Evolutionary conservation across 2,888 invertebrate genomes (phyloP).

Genomic region (Atrina japonica): DNA sequence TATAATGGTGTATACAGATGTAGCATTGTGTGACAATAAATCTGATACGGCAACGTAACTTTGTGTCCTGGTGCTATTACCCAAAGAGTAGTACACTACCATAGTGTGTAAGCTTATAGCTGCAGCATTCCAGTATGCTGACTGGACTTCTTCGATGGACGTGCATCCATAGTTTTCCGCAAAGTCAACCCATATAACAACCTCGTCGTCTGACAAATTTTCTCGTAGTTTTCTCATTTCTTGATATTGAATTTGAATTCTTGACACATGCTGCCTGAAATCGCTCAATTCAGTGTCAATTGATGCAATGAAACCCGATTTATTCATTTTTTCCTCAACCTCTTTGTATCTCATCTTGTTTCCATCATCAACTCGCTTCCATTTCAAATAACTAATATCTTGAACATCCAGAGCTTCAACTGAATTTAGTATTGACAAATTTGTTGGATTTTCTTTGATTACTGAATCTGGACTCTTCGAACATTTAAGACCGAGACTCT

Average conservation of each 20-base stretch:
- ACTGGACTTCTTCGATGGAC: too few relatives aligned
- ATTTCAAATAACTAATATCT: conserved; percentile 9
- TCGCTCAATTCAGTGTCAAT: conserved; percentile 6
- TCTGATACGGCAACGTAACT: conserved; percentile 25
- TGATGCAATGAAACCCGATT: conserved; percentile 11
- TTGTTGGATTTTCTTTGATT: conserved; percentile 7
- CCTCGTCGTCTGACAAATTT: conserved; percentile 32
- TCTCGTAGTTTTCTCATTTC: conserved; percentile 34
- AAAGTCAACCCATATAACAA: conserved; percentile 50
- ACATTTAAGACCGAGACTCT: conserved; percentile 2
- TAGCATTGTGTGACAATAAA: conserved; percentile 32
- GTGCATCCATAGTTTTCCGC: too few relatives aligned
- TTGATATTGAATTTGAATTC: conserved; percentile 44
- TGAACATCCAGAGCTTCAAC: conserved; percentile 5
- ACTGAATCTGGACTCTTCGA: conserved; percentile 23
- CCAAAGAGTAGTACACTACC: conserved; percentile 14
- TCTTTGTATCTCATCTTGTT: conserved; percentile 24
- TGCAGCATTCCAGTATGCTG: too few relatives aligned
- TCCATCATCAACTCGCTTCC: conserved; percentile 26
- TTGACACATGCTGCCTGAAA: conserved; percentile 19
- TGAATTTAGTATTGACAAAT: neutral
- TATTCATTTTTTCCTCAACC: conserved; percentile 16
- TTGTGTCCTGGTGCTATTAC: neutral
- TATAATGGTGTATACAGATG: conserved; percentile 29
- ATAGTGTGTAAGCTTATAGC: too few relatives aligned